phyloP scores from a whole-genome alignment of 2,888 invertebrate genomes.

The Dichetophora obliterata region DNA sequence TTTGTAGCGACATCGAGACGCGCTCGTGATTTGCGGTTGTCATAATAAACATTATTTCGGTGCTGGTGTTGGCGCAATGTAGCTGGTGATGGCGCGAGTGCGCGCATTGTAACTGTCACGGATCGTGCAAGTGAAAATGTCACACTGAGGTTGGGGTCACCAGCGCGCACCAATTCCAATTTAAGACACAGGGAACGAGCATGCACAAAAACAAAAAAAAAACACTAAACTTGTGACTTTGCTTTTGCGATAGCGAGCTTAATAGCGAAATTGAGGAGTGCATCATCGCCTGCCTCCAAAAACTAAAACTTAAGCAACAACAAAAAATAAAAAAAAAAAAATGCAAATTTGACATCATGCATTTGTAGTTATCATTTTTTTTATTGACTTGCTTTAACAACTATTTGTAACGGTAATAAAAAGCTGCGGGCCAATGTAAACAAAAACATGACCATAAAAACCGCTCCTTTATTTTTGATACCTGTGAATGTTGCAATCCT shows the following conservation, averaged over 20 bases:
- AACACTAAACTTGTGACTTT: not conserved
- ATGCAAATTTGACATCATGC: conserved; percentile 21
- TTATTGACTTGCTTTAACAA: not conserved
- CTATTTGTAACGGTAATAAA: not conserved
- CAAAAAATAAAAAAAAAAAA: not conserved
- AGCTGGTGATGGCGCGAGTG: not conserved
- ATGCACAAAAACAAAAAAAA: not conserved
- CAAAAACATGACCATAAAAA: not conserved
- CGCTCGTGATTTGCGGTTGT: conserved; percentile 40
- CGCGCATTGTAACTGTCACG: conserved; percentile 7
- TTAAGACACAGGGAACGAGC: not conserved
- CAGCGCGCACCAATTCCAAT: conserved; percentile 13
- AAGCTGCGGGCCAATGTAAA: not conserved
- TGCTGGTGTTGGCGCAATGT: not conserved
- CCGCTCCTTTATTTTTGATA: conserved; percentile 26
- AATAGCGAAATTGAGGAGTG: not conserved
- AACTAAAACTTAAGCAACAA: not conserved
- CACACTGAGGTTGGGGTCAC: conserved; percentile 43
- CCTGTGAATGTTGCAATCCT: not conserved
- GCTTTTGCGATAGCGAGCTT: not conserved
- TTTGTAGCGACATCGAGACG: conserved; percentile 8
- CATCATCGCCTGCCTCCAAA: not conserved
- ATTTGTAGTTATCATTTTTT: not conserved
- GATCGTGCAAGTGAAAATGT: conserved; percentile 46
- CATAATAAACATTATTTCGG: conserved; percentile 31